A percentile compares a stretch with the other conserved stretches of the same genome.
Evolutionary conservation across 2,113 vertebrate genomes (phyloP).

Genomic region (Dromaius novaehollandiae): DNA sequence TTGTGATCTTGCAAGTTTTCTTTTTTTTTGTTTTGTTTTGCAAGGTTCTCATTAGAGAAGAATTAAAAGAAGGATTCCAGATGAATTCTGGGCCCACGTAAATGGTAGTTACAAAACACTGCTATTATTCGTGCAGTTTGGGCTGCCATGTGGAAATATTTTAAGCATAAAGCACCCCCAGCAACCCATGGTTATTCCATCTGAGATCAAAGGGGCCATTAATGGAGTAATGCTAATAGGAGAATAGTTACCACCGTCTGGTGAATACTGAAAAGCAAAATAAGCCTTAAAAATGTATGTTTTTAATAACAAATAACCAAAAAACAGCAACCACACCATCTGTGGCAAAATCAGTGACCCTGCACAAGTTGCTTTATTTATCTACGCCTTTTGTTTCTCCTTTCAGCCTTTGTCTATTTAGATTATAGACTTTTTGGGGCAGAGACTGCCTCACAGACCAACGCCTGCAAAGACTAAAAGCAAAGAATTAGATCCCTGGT

Average conservation of each 20-base stretch:
- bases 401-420: slow-evolving; percentile 11
- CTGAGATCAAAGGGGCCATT: neutral
- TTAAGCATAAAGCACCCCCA: neutral
- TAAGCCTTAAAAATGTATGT: neutral
- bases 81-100: too few species aligned
- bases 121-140: rapidly evolving
- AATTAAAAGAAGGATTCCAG: neutral
- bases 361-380: neutral
- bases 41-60: rapidly evolving
- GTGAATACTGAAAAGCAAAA: too few species aligned
- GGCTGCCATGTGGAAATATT: neutral
- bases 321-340: neutral
- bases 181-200: rapidly evolving
- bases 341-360: neutral
- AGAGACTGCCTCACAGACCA: neutral
- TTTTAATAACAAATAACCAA: neutral
- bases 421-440: neutral
- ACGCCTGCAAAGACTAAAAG: neutral
- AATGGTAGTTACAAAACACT: rapidly evolving
- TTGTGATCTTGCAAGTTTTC: too few species aligned
- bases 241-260: neutral
- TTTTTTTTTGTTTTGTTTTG: neutral
- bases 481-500: neutral
- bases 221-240: neutral
- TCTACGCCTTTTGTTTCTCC: neutral